Percentiles rank a stretch among this genome's conserved stretches.
These are phyloP conservation scores for Spisula solida DNA, from an alignment of 2,888 invertebrate species.

Conservation along the genomic window DNA sequence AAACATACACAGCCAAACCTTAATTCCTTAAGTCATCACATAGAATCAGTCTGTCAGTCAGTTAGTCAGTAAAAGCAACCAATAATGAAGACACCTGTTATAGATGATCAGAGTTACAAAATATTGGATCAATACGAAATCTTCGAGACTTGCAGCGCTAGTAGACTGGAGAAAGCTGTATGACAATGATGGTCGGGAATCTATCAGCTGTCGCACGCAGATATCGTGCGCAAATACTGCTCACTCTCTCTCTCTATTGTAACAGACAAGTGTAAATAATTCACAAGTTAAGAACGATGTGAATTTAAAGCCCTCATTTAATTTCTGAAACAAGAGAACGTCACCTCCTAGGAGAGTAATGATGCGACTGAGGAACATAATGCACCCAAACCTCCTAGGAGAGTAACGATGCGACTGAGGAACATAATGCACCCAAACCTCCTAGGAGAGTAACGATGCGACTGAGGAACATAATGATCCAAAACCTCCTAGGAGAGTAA, in stretches of 20 bases:
- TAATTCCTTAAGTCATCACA: neutral
- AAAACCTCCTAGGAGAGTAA: no score
- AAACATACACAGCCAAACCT: neutral
- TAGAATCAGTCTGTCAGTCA: neutral
- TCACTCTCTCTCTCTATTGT: neutral
- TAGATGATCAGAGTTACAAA: neutral
- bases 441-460: no score
- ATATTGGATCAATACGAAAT: conserved; percentile 1
- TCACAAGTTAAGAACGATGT: neutral
- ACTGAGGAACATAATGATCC: no score
- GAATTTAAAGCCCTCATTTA: conserved; percentile 26
- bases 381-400: no score
- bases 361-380: no score
- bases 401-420: no score
- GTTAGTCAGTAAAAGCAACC: neutral
- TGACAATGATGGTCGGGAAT: neutral
- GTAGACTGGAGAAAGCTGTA: neutral
- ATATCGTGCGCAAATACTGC: neutral
- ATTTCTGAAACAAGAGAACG: neutral
- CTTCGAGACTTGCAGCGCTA: neutral
- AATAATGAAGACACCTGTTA: neutral
- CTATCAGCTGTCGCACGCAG: neutral
- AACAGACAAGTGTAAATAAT: conserved; percentile 14
- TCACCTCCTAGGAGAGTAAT: neutral
- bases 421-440: no score